Base-by-base conservation (phyloP, 2,888 invertebrate genomes). In the Pyrgus malvae region DNA sequence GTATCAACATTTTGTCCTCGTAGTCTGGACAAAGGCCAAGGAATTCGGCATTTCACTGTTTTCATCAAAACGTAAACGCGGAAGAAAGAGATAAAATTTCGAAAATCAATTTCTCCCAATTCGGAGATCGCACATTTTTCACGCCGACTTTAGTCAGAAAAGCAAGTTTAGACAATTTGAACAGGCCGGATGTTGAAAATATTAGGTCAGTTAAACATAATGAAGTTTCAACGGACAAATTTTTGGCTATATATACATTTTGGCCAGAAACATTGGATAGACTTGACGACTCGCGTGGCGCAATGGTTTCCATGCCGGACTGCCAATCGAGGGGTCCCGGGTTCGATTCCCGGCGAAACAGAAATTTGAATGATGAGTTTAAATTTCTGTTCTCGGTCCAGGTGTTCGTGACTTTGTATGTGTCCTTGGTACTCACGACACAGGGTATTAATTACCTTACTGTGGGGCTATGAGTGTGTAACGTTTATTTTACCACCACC, bases 21-120 rank as follows among this genome's bases (percentile, higher is more conserved):
- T 38, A 33, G 29, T 45, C 53, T 53, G 53, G 53, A 53, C 53
- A 53, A 31, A 38, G 53, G 53, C 53, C 53, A 53, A 53, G 38
- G 45, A 37, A 45, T 53, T 53, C 45, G 45, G 45, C 53, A 9
- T 53, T 53, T 40, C 53, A 53, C 45, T 19, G 45, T 53, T 53
- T 53, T 27, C 53, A 45, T 45, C 51, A 45, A 40, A 51, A 53
- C 37, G 16, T 53, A 45, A 45, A 38, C 53, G 38, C 21, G 45
- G 35, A 14, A 29, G 45, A 45, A 21, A 45, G 31, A 53, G 37
- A 45, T 23, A 23, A n/a, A 44, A 38, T 53, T 44, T 53, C 21
- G 38, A 31, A 45, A 53, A 53, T 53, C 53, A 45, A 53, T 53
- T 53, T 53, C 38, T 29, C 14, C 19, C 37, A 45, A 41, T 49